These are phyloP conservation scores for Meiosimyza decipiens DNA, from an alignment of 2,888 invertebrate species.

Conservation along the genomic window DNA sequence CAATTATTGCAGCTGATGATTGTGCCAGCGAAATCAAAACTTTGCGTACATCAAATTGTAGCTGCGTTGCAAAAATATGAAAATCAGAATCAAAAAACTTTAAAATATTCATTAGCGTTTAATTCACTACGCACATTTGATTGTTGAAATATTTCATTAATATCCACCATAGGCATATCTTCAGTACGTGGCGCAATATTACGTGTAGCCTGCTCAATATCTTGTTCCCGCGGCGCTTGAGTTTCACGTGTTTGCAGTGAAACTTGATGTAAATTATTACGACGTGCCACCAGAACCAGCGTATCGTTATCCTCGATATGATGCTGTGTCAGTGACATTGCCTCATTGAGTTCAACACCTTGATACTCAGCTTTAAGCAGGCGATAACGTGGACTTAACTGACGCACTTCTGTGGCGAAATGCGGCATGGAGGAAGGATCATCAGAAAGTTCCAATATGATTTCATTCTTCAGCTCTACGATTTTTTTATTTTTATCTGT, in stretches of 20 bases:
- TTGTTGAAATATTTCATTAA: conserved; percentile 67
- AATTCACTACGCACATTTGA: conserved; percentile 65
- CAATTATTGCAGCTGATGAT: conserved; percentile 70
- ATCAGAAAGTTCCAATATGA: conserved; percentile 61
- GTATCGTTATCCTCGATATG: conserved; percentile 59
- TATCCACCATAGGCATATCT: conserved; percentile 62
- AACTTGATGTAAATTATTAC: conserved; percentile 57
- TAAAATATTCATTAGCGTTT: not conserved
- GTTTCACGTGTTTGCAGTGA: conserved; percentile 58
- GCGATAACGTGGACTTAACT: conserved; percentile 60
- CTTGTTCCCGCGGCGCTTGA: conserved; percentile 68
- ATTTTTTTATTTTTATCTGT: conserved; percentile 57
- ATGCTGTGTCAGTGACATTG: conserved; percentile 54
- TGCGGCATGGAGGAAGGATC: conserved; percentile 61
- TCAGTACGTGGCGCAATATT: conserved; percentile 61
- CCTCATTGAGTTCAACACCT: conserved; percentile 57
- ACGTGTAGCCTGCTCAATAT: conserved; percentile 68
- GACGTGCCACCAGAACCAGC: conserved; percentile 58
- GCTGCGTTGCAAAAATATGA: conserved; percentile 62
- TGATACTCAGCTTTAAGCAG: conserved; percentile 59
- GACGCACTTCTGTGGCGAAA: conserved; percentile 60
- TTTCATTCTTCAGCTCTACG: conserved; percentile 60
- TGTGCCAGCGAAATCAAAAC: conserved; percentile 75
- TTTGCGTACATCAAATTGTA: conserved; percentile 75
- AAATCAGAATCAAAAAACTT: not conserved